Percentiles rank a stretch among this genome's conserved stretches.
Conservation (phyloP, 2,888 invertebrate genomes). For the Aphidius colemani region DNA sequence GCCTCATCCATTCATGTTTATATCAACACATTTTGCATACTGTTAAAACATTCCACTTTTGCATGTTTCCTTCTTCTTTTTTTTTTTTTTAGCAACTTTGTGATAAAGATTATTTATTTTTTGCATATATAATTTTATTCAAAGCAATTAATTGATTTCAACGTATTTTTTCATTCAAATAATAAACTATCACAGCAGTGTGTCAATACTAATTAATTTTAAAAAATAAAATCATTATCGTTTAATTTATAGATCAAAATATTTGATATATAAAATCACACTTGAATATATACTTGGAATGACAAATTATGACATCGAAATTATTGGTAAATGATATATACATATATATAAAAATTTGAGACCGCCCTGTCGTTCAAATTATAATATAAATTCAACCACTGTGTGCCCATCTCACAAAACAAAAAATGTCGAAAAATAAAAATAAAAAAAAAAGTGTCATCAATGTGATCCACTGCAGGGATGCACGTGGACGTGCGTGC, state of each 20-base stretch:
- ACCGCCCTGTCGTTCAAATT: constrained; percentile 1
- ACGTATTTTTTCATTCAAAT: too few species aligned
- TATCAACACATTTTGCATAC: too few species aligned
- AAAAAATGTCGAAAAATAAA: not conserved
- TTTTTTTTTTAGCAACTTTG: not conserved
- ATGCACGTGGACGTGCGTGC: constrained; percentile 36
- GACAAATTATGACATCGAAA: constrained; percentile 19
- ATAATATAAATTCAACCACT: constrained; percentile 5
- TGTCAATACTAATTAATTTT: too few species aligned
- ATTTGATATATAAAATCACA: too few species aligned
- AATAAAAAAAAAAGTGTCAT: constrained; percentile 21
- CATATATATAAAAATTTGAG: not conserved
- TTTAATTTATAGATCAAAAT: too few species aligned
- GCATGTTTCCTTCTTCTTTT: not conserved
- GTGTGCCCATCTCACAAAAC: constrained; percentile 2
- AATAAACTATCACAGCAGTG: too few species aligned
- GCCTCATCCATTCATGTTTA: too few species aligned
- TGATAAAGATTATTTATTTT: too few species aligned
- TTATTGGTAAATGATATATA: not conserved
- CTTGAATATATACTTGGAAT: not conserved
- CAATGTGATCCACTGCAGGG: constrained; percentile 15
- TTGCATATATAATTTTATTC: too few species aligned
- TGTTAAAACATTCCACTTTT: not conserved
- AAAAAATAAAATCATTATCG: too few species aligned
- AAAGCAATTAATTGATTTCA: too few species aligned